Conservation (phyloP, 2,888 invertebrate genomes). For the Sphaeridia pumilis region DNA sequence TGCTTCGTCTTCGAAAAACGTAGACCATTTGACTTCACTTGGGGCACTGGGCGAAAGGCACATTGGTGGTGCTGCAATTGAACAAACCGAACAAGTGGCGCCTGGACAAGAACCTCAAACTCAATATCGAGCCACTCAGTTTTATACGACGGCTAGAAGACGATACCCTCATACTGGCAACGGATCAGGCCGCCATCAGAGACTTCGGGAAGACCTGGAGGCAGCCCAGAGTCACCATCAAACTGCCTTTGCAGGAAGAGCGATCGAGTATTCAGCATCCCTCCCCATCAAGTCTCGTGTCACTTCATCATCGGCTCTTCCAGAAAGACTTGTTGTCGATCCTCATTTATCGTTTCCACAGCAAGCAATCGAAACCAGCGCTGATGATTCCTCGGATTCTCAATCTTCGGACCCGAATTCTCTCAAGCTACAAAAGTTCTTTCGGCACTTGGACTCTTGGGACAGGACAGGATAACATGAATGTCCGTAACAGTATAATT, state of each 20-base stretch:
- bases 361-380: neutral
- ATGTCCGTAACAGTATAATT: too few relatives aligned
- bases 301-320: too few relatives aligned
- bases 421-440: conserved; percentile 24
- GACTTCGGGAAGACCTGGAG: neutral
- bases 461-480: too few relatives aligned
- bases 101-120: conserved; percentile 17
- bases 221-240: too few relatives aligned
- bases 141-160: conserved; percentile 3
- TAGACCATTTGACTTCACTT: too few relatives aligned
- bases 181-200: too few relatives aligned
- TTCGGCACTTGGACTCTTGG: conserved; percentile 36
- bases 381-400: neutral
- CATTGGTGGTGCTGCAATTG: conserved; percentile 27
- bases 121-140: conserved; percentile 15
- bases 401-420: neutral
- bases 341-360: neutral
- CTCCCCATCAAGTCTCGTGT: neutral
- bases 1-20: conserved; percentile 31
- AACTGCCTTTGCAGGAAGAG: neutral
- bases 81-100: conserved; percentile 26
- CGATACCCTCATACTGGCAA: neutral
- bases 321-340: neutral
- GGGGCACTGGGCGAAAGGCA: too few relatives aligned
- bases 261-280: neutral